Evolutionary conservation across 2,888 invertebrate genomes (phyloP).

Genomic region (Crepidodera aurea): DNA sequence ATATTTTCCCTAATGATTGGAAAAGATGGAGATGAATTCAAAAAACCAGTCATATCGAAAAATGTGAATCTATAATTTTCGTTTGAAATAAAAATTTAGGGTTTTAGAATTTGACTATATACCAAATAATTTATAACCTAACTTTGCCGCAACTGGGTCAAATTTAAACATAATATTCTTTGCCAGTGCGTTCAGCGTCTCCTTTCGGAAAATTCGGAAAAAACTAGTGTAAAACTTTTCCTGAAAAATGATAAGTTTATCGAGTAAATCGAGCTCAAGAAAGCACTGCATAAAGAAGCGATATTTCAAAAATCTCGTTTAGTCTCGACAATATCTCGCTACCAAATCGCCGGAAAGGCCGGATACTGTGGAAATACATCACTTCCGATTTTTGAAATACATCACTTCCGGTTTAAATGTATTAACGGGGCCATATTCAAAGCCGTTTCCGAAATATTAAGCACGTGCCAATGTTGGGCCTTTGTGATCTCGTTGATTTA

Average conservation of each 20-base stretch:
- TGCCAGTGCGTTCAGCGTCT: too few species aligned
- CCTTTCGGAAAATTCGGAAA: not conserved
- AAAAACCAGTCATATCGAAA: too few species aligned
- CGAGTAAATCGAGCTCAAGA: constrained; percentile 28
- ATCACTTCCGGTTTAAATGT: constrained; percentile 45
- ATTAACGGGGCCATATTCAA: constrained; percentile 42
- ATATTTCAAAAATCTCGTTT: constrained; percentile 31
- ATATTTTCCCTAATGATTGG: too few species aligned
- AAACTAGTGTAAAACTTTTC: not conserved
- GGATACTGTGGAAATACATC: constrained; percentile 42
- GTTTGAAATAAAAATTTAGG: too few species aligned
- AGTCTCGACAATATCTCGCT: constrained; percentile 16
- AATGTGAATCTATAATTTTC: too few species aligned
- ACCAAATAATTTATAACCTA: too few species aligned
- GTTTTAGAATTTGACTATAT: too few species aligned
- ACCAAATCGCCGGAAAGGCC: constrained; percentile 28
- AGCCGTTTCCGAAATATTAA: constrained; percentile 42
- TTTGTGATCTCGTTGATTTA: constrained; percentile 38
- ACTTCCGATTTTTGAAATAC: constrained; percentile 43
- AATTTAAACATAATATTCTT: too few species aligned
- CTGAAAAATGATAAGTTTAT: constrained; percentile 27
- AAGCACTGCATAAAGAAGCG: constrained; percentile 28
- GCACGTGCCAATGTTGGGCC: constrained; percentile 39
- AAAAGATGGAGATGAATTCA: too few species aligned
- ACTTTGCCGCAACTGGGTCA: too few species aligned